Evolutionary conservation across 2,888 invertebrate genomes (phyloP), one percentile per base, ranked within the genome.

Genomic region (Oscheius myriophilus): DNA sequence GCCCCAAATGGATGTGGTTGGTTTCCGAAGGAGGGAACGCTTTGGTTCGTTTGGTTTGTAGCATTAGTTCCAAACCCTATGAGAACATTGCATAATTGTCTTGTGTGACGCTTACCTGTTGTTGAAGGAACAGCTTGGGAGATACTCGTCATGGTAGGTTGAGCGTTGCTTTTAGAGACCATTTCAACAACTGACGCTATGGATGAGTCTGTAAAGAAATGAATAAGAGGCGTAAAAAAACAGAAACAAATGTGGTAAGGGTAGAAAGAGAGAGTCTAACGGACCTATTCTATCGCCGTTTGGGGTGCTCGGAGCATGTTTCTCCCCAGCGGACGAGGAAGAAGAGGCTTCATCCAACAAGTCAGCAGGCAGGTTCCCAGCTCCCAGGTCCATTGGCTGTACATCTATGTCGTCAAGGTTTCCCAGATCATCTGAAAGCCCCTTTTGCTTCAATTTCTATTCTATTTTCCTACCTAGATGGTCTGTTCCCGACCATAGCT

Each of bases 351-450:
- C 67, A 23, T 61, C 67, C 23, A 67, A 26, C 0, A 61, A 2
- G 26, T 61, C 61, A 1, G 58, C 41, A 9, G 59, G 59, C 4
- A 33, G 33, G 21, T 33, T 52, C 18, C 53, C 33, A 49, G 39
- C 63, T 16, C 58, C 53, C 55, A 59, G 41, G 39, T 63, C 46
- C 71, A 75, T 69, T 45, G 75, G 73, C 45, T 73, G 73, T 4
- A 72, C 69, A 25, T 75, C 78, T 2, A 72, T 71, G 16, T 75
- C 72, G 26, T 71, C 75, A 26, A 77, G 63, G 58, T 77, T 74
- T 11, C 65, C 74, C 23, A 78, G 61, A 58, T 74, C 73, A 3
- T 26, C 62, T 49, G 59, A 46, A 61, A 61, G 7, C 14, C 12
- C 46, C 12, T 45, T 12, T 45, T 45, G 4, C 18, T 45, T 45